Evolutionary conservation across 2,797 vertebrate species (phyloP), one percentile per base, ranked within the genome.

Genomic region (Pygocentrus nattereri): DNA sequence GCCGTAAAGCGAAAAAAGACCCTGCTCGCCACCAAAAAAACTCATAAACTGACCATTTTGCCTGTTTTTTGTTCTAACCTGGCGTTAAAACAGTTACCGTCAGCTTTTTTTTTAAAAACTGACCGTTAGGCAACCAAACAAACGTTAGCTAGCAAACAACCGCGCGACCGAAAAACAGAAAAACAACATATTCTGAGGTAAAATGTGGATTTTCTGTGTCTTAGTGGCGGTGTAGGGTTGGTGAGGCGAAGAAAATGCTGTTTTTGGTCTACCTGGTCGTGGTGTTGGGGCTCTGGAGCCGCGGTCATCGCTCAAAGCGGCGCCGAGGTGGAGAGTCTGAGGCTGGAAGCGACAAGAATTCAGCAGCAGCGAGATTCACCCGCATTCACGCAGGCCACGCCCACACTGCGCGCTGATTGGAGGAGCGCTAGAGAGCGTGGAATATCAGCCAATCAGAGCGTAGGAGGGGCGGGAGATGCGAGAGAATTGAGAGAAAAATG

Each of bases 211-310:
- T n/a, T 64, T 30, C 15, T 8, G 27, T 34, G 61, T 31, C 27
- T 8, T 6, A 7, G 0, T 18, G 61, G 4, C 44, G n/a, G 21
- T 11, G 56, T 76, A 15, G 23, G 27, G 58, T 16, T 5, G 12
- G 58, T 61, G 58, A 0, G 25, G 58, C 27, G 58, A 4, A 5
- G 23, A 25, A 21, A 21, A 25, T 54, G 64, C 72, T 59, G 54
- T 23, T 6, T 3, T 44, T n/a, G 16, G 27, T 73, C 3, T 83
- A 78, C 77, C 68, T 75, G 64, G 0, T 27, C 78, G 58, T 61
- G 58, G 25, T 61, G 58, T 15, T 61, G 58, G 15, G 58, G 58
- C 58, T 61, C 58, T 30, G 23, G 58, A 61, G 58, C 23, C 23
- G 58, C 58, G 23, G 58, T 61, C 58, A 61, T 61, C 58, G 27